Percentiles rank a stretch among this genome's conserved stretches.
phyloP scores from a whole-genome alignment of 2,113 vertebrate species.

The Cettia cetti region DNA sequence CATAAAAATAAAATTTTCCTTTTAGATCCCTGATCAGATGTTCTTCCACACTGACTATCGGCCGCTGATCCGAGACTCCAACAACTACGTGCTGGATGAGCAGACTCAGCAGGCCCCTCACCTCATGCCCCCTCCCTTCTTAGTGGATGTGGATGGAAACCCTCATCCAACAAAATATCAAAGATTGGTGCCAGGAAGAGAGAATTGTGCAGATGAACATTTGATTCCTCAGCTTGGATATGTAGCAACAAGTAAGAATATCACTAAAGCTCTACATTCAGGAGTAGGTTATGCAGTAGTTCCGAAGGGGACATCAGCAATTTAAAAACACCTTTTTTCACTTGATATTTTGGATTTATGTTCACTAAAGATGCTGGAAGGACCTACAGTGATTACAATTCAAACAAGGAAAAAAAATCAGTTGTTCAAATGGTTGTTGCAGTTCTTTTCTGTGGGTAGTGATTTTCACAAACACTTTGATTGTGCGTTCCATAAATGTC shows the following conservation, averaged over 20 bases:
- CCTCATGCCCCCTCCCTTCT: constrained; percentile 96
- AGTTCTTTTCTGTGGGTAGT: neutral
- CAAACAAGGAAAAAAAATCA: accelerated
- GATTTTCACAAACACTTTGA: neutral
- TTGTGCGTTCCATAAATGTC: neutral
- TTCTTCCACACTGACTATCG: constrained; percentile 99
- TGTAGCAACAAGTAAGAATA: constrained; percentile 89
- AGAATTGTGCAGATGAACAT: constrained; percentile 91
- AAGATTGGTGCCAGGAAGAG: constrained; percentile 91
- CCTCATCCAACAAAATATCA: constrained; percentile 93
- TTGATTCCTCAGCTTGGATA: constrained; percentile 95
- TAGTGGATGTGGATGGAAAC: constrained; percentile 97
- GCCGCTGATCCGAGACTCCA: constrained; percentile 90
- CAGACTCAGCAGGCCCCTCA: constrained; percentile 98
- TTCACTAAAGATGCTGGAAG: neutral
- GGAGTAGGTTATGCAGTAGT: neutral
- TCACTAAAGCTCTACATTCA: neutral
- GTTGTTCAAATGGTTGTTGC: neutral
- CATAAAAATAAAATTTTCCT: neutral
- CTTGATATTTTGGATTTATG: accelerated
- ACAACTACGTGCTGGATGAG: constrained; percentile 94
- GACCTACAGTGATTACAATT: neutral
- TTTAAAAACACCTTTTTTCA: neutral
- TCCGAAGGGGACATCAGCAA: neutral
- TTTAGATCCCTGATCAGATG: constrained; percentile 97